Base-by-base conservation (phyloP, 1,140 invertebrate species). In the Diorhabda carinulata region DNA sequence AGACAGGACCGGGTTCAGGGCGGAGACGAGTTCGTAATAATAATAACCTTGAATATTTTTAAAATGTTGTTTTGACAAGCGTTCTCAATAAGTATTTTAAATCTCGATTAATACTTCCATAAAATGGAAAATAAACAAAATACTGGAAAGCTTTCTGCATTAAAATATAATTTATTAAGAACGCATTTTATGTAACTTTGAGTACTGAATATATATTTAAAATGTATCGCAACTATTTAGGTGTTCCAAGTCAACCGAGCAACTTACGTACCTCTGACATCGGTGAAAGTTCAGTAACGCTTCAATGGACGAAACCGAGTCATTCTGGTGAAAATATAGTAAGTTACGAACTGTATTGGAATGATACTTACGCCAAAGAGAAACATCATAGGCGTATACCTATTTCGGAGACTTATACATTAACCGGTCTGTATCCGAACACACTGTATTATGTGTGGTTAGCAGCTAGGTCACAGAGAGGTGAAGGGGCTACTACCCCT, bases 331-430 rank as follows among this genome's bases (percentile, higher is more conserved):
- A 97, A 81, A 94, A 91, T 81, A 96, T 98, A 79, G 88, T 95
- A 57, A 94, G 92, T 76, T 98, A 98, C 83, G 95, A 97, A 84
- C 85, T 99, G 3, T 98, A 98, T 78, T 98, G 94, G 93, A 98
- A 98, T 83, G 96, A 98, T 80, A 97, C 96, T 41, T 96, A 94
- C 77, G 92, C 93, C 6, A 92, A 94, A 86, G 86, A 87, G 77
- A 84, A 86, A 78, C 87, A 88, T 80, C 86, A 87, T 78, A 85
- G 90, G 73, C 87, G 91, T 73, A 93, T 96, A 73, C 86, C 87
- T 1, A 90, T 92, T n/a, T 87, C 88, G 4, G 91, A 96, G 81
- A 89, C 87, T 42, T 98, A 95, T 84, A 92, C 89, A 0, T 83
- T 98, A 67, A 91, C 88, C 62, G 91, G 91, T 45, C 86, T 99